Evolutionary conservation across 2,888 invertebrate genomes (phyloP), one percentile per base, ranked within the genome.

Genomic region (Trissoscelio sp.): DNA sequence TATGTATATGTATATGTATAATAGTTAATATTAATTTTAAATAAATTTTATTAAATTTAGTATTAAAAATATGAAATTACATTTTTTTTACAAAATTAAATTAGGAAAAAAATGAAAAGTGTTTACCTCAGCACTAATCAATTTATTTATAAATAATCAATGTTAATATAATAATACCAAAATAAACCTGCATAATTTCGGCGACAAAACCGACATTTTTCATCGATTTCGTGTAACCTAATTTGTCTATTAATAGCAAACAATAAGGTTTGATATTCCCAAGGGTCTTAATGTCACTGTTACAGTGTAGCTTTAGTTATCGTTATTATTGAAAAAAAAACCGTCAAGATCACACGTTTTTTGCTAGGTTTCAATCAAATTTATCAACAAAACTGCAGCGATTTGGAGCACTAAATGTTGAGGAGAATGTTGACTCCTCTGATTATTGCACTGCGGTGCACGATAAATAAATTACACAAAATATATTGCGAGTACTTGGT

Each of bases 201-300:
- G n/a, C n/a, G n/a, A n/a, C n/a, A n/a, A 31, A 31, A 31, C 22
- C 20, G 18, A 60, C n/a, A 62, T 70, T 70, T 70, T 53, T 64
- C 9, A 73, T 79, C 39, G 88, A 89, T 89, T 87, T 84, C 64
- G 58, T 37, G 81, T 84, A 87, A 87, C 88, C 87, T 86, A 87
- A 84, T 85, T 85, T 82, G 70, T 83, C 88, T 88, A 88, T 87
- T 86, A 85, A 88, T 88, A 89, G 85, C 85, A 70, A 85, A 84
- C 77, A 84, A 83, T 81, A 80, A 74, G 44, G 60, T 57, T 73
- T 64, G 64, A 57, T 62, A 67, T 81, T 64, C 48, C 44, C 67
- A 62, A 58, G 70, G 39, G 73, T 46, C 53, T 67, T 42, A 55
- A 73, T 72, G 66, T 64, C 72, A 67, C 42, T 42, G 34, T 42